phyloP scores from a whole-genome alignment of 35 echinoderm and acorn worm genomes.

The Apostichopus japonicus region DNA sequence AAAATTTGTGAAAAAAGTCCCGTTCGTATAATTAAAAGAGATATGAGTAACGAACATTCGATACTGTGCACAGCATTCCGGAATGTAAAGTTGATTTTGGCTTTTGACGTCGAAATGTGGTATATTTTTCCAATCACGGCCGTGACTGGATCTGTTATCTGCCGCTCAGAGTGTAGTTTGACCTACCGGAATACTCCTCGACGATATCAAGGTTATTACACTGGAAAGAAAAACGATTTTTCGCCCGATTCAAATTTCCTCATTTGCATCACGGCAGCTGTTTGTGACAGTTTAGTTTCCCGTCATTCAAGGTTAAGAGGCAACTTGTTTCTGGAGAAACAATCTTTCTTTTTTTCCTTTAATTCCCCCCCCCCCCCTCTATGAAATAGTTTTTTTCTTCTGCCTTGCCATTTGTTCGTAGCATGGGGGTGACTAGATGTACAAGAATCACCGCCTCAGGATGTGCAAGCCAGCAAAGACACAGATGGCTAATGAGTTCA shows the following conservation, averaged over 20 bases:
- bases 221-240: conserved; percentile 41
- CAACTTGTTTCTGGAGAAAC: background rate
- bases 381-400: background rate
- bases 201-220: conserved; percentile 46
- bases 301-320: conserved; percentile 42
- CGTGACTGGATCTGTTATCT: background rate
- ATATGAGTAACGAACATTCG: background rate
- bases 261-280: conserved; percentile 40
- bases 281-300: conserved; percentile 6
- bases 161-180: background rate
- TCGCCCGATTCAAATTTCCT: conserved; percentile 51
- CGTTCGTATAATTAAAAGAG: too few species aligned
- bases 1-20: too few species aligned
- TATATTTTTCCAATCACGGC: background rate
- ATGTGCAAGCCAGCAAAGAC: background rate
- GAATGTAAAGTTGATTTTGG: too few species aligned
- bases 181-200: conserved; percentile 3
- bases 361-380: too few species aligned
- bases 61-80: background rate
- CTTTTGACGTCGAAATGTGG: too few species aligned
- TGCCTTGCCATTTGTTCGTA: background rate
- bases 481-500: conserved; percentile 30
- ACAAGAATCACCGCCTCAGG: conserved; percentile 5
- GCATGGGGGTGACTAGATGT: too few species aligned
- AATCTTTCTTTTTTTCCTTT: background rate